These are phyloP conservation scores for Chondrilla cf. caribensis DNA, from an alignment of 37 sponge, comb jelly and placozoan genomes.

Conservation along the genomic window DNA sequence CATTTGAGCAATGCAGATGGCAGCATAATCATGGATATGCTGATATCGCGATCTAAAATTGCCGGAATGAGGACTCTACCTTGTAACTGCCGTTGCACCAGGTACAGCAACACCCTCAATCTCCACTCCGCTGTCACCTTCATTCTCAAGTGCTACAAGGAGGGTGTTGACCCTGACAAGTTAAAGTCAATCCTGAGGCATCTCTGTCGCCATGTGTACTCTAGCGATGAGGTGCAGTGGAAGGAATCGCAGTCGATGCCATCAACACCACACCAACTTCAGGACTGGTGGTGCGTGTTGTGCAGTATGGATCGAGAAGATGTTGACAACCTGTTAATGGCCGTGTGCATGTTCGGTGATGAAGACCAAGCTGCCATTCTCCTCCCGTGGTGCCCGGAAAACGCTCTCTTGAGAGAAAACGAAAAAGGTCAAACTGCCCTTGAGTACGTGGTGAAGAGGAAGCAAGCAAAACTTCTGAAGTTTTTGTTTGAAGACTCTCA, in stretches of 20 bases:
- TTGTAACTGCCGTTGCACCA: not conserved
- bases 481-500: not conserved
- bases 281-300: slow-evolving; percentile 14
- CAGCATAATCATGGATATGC: not conserved
- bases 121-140: not conserved
- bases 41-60: not conserved
- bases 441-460: not conserved
- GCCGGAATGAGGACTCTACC: not conserved
- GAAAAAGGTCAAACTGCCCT: not conserved
- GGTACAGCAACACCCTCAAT: not conserved
- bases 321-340: not conserved
- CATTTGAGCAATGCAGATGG: not conserved
- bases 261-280: not conserved
- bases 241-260: not conserved
- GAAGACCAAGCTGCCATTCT: not conserved
- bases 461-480: not conserved
- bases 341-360: slow-evolving; percentile 4
- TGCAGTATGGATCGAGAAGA: not conserved
- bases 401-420: not conserved
- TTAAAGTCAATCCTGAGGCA: not conserved
- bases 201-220: not conserved
- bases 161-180: not conserved
- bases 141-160: not conserved
- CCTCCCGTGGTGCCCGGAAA: not conserved
- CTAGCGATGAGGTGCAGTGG: not conserved